A percentile compares a stretch with the other conserved stretches of the same genome.
Conservation (phyloP, 2,797 vertebrate genomes). For the Sandelia bainsii region DNA sequence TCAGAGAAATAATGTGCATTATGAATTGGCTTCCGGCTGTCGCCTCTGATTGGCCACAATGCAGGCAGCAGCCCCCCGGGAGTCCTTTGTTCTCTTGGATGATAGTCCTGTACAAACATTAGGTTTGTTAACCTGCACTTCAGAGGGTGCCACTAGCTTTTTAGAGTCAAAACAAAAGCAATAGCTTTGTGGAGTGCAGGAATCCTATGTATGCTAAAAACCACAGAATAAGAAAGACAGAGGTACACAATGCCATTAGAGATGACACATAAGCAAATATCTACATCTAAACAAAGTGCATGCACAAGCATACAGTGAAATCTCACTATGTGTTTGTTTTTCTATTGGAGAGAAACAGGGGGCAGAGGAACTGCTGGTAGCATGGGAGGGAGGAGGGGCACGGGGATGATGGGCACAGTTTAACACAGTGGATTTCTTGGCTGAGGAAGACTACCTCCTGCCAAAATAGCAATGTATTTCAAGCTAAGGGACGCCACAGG, state of each 20-base stretch:
- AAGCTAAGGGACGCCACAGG: conserved; percentile 49
- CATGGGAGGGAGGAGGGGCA: conserved; percentile 29
- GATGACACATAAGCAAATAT: conserved; percentile 13
- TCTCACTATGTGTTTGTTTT: conserved; percentile 8
- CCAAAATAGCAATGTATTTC: conserved; percentile 60
- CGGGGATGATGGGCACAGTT: conserved; percentile 46
- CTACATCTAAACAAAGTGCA: conserved; percentile 6
- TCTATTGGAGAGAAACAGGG: conserved; percentile 26
- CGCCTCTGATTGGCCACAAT: conserved; percentile 43
- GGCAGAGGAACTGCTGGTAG: conserved; percentile 45
- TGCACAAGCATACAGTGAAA: conserved; percentile 1
- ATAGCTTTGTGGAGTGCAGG: conserved; percentile 23
- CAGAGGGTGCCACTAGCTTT: conserved; percentile 45
- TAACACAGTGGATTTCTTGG: conserved; percentile 60
- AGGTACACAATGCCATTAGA: background rate
- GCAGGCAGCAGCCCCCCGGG: conserved; percentile 37
- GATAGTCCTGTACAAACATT: conserved; percentile 59
- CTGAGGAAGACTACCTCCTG: conserved; percentile 42
- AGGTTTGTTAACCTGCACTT: conserved; percentile 59
- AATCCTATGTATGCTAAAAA: conserved; percentile 17
- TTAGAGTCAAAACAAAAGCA: conserved; percentile 43
- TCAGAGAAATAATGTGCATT: conserved; percentile 22
- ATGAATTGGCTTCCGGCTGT: conserved; percentile 40
- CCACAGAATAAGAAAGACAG: background rate
- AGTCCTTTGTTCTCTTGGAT: conserved; percentile 56